Evolutionary conservation across 1,140 invertebrate species (phyloP), one percentile per base, ranked within the genome.

Genomic region (Triops cancriformis): DNA sequence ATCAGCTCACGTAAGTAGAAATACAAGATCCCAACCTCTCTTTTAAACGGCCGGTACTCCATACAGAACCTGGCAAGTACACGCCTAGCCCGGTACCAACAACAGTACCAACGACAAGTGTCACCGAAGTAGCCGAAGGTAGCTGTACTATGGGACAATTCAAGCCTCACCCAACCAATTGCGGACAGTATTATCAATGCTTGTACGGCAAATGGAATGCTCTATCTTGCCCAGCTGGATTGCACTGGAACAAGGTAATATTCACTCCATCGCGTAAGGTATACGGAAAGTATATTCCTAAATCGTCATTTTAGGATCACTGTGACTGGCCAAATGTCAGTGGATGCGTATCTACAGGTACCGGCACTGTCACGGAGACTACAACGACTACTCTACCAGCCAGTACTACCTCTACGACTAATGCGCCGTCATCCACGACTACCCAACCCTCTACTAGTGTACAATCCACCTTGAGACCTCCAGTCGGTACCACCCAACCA

Each of bases 141-240:
- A 12, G 14, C 12, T 93, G 92, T 81, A 82, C 84, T 1, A 88
- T 88, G 26, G 87, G 85, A 78, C 83, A 87, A 23, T 93, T 91
- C 82, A 83, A 86, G 75, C 82, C 89, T 0, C 89, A 94, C 82
- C 85, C 89, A 5, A 82, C 81, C 0, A 90, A 95, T 80, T 95
- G 93, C 82, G 88, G 87, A 43, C 92, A 93, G 81, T 96, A 94
- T 81, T 92, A 91, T 76, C 84, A 92, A 0, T 96, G 94, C 82
- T 89, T 93, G 45, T 90, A 91, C 81, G 92, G 91, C 18, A 82
- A 87, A 37, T 77, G 76, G 76, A 73, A 41, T 73, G 12, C 18
- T 0, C 27, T 72, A 11, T 18, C 26, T 18, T 77, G 76, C 28
- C 72, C 76, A 7, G 28, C 42, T 41, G 78, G 78, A n/a, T 41